Conservation (phyloP, 2,888 invertebrate species). For the Heliothis peltigera region DNA sequence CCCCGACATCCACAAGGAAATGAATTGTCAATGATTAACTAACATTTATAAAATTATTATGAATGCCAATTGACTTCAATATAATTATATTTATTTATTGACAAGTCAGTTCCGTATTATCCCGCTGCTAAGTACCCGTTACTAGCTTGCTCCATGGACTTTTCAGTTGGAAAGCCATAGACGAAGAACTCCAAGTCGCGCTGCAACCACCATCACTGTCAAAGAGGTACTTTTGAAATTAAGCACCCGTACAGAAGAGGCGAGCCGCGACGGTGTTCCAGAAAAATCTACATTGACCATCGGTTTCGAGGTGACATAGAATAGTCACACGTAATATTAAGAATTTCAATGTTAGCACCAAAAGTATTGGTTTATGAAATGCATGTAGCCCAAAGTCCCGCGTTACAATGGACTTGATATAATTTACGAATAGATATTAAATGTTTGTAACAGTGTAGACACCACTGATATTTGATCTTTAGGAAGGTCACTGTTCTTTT, state of each 20-base stretch:
- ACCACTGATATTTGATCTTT: slow-evolving; percentile 78
- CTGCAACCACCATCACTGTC: slow-evolving; percentile 64
- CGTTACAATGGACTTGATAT: slow-evolving; percentile 75
- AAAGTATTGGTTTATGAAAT: slow-evolving; percentile 65
- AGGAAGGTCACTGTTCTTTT: slow-evolving; percentile 79
- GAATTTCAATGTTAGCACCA: slow-evolving; percentile 65
- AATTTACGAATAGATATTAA: slow-evolving; percentile 74
- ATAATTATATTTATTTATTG: slow-evolving; percentile 60
- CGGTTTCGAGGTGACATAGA: slow-evolving; percentile 87
- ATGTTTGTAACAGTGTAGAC: slow-evolving; percentile 80
- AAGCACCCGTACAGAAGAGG: slow-evolving; percentile 72
- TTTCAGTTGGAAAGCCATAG: slow-evolving; percentile 85
- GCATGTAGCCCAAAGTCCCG: slow-evolving; percentile 78
- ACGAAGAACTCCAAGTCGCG: slow-evolving; percentile 68
- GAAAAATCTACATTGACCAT: slow-evolving; percentile 64
- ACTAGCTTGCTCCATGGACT: slow-evolving; percentile 88
- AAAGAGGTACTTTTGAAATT: slow-evolving; percentile 88
- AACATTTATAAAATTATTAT: background rate
- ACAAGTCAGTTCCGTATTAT: slow-evolving; percentile 63
- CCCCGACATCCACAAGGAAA: slow-evolving; percentile 73
- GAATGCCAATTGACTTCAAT: background rate
- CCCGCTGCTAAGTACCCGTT: slow-evolving; percentile 72
- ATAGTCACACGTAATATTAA: slow-evolving; percentile 77
- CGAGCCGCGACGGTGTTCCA: slow-evolving; percentile 54
- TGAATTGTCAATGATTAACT: slow-evolving; percentile 66